Percentiles rank a stretch among this genome's conserved stretches.
phyloP scores from a whole-genome alignment of 2,113 vertebrate species.

The Cryptoleucopteryx plumbea region DNA sequence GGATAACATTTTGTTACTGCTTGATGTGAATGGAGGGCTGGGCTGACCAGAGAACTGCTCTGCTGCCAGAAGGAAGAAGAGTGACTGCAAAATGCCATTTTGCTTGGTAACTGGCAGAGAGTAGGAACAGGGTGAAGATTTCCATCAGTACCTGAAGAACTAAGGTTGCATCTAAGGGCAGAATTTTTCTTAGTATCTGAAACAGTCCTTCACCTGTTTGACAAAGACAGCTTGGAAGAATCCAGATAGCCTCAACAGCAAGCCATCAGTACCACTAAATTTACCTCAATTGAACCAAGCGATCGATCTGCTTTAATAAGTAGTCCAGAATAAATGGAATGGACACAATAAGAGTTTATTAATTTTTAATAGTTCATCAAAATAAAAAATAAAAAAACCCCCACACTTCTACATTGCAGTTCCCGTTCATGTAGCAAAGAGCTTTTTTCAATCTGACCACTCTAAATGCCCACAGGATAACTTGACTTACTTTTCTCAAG shows the following conservation, averaged over 20 bases:
- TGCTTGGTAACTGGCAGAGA: neutral
- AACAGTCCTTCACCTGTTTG: neutral
- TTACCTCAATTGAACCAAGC: neutral
- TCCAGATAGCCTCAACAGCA: neutral
- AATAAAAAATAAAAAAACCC: neutral
- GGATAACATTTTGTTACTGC: neutral
- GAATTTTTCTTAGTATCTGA: neutral
- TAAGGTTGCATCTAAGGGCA: neutral
- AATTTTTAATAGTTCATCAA: neutral
- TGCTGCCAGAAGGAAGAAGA: neutral
- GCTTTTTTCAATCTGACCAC: neutral
- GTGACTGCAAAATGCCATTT: neutral
- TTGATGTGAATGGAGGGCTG: neutral
- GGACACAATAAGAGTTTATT: neutral
- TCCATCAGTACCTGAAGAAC: neutral
- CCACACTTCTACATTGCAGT: neutral
- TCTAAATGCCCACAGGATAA: neutral
- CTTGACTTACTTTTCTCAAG: neutral
- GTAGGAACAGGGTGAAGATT: fast-evolving
- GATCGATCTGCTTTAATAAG: neutral
- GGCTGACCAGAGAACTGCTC: neutral
- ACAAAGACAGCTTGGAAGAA: neutral
- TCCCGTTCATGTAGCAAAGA: neutral
- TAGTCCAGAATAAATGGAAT: neutral
- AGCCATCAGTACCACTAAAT: neutral